Conservation (phyloP, 64 coral and sea anemone species). For the Exaiptasia diaphana region DNA sequence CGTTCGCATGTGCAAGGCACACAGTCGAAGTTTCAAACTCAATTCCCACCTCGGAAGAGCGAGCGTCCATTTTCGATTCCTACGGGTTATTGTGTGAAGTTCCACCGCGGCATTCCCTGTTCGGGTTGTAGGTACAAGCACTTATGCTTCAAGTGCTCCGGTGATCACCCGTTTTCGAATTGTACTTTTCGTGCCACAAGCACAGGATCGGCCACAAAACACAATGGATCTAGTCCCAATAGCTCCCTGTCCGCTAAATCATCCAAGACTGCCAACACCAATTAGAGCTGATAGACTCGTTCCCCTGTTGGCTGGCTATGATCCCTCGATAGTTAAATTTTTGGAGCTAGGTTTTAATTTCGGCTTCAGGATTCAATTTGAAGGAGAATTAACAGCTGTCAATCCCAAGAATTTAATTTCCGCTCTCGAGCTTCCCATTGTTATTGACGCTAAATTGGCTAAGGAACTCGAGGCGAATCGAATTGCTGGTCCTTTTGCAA, state of each 20-base stretch:
- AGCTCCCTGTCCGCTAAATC: not conserved
- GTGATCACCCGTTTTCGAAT: not conserved
- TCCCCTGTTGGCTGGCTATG: constrained; percentile 9
- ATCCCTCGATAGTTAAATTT: not conserved
- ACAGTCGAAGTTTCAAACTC: not conserved
- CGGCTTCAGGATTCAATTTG: constrained; percentile 16
- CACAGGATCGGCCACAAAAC: too few relatives aligned
- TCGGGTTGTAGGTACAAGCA: constrained; percentile 35
- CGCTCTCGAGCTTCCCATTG: not conserved
- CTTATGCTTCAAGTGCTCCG: constrained; percentile 4
- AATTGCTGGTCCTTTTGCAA: constrained; percentile 4
- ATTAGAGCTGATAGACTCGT: not conserved
- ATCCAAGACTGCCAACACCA: constrained; percentile 38
- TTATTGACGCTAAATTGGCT: not conserved
- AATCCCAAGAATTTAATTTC: constrained; percentile 11
- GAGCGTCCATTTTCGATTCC: not conserved
- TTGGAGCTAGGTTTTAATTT: constrained; percentile 9
- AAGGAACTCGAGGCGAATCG: constrained; percentile 1
- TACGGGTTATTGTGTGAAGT: constrained; percentile 12
- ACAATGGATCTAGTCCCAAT: not conserved
- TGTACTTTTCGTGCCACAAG: constrained; percentile 53
- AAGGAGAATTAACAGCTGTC: not conserved
- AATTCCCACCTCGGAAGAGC: not conserved
- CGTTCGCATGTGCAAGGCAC: not conserved
- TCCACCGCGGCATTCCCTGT: constrained; percentile 13